Conservation (phyloP, 2,113 vertebrate species). For the Spheniscus mendiculus region DNA sequence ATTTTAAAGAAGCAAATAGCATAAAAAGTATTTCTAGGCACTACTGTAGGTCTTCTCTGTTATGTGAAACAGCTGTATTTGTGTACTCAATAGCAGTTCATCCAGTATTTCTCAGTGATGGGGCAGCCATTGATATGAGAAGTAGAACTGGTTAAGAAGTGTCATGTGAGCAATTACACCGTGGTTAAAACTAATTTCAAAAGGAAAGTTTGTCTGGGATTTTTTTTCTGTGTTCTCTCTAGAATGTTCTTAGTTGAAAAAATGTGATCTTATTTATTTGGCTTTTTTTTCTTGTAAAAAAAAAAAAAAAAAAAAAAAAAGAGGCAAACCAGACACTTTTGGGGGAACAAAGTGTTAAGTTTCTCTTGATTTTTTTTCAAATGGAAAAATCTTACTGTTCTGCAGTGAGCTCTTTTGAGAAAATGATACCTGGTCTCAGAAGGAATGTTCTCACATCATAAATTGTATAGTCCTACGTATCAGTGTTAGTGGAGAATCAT, state of each 20-base stretch:
- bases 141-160: not conserved
- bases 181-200: not conserved
- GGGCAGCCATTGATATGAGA: not conserved
- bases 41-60: not conserved
- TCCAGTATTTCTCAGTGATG: not conserved
- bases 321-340: not conserved
- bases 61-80: not conserved
- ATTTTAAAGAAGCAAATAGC: not conserved
- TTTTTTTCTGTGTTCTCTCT: not conserved
- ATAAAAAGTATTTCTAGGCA: not conserved
- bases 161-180: not conserved
- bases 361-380: not conserved
- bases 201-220: not conserved
- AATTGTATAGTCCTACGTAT: not conserved
- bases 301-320: not conserved
- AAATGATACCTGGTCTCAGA: not conserved
- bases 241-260: not conserved
- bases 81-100: not conserved
- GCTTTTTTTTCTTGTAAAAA: not conserved
- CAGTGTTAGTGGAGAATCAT: not conserved
- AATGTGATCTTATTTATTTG: not conserved
- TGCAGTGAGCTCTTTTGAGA: not conserved
- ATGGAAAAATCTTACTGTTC: not conserved
- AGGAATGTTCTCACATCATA: not conserved
- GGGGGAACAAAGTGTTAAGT: not conserved